phyloP scores from a whole-genome alignment of 2,888 invertebrate species.

The Pelosia muscerda region DNA sequence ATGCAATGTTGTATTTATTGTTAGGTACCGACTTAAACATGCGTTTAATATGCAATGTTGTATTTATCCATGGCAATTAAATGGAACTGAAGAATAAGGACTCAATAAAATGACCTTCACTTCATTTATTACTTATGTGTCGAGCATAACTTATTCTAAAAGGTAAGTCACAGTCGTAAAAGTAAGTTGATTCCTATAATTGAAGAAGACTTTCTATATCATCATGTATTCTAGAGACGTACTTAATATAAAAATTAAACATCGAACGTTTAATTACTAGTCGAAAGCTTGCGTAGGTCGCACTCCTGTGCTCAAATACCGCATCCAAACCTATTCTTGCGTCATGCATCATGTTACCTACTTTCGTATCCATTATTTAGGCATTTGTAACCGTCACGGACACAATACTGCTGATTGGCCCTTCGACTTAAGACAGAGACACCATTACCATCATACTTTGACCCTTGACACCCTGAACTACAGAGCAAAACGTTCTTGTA shows the following conservation, averaged over 20 bases:
- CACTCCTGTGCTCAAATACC: constrained; percentile 29
- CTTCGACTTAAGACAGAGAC: constrained; percentile 55
- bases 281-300: neutral
- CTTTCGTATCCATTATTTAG: constrained; percentile 68
- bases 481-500: constrained; percentile 25
- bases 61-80: neutral
- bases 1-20: neutral
- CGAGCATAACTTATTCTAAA: neutral
- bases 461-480: constrained; percentile 43
- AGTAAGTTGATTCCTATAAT: neutral
- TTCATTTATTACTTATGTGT: neutral
- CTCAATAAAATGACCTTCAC: neutral
- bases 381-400: constrained; percentile 72
- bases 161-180: neutral
- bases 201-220: neutral
- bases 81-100: neutral
- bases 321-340: constrained; percentile 50
- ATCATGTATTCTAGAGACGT: constrained; percentile 6
- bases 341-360: constrained; percentile 40
- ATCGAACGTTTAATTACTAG: neutral
- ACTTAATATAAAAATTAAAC: neutral
- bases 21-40: neutral
- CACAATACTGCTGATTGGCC: constrained; percentile 77
- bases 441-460: constrained; percentile 52
- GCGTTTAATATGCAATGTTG: neutral